Evolutionary conservation across 2,113 vertebrate genomes (phyloP).

Genomic region (Oenanthe melanoleuca): DNA sequence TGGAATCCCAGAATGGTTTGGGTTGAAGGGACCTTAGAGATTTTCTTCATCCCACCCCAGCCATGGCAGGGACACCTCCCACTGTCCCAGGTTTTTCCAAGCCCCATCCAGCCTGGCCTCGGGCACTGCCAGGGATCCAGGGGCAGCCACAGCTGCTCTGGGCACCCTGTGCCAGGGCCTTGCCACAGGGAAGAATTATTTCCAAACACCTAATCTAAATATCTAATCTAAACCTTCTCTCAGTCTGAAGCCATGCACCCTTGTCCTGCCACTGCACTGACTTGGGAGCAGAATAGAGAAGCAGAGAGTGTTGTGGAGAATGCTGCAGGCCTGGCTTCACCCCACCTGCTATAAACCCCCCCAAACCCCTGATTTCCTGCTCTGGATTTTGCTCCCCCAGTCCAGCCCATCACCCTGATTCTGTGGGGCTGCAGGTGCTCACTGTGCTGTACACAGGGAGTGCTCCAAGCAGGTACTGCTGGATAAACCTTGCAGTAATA

Average conservation of each 20-base stretch:
- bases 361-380: neutral
- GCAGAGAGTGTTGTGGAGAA: neutral
- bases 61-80: neutral
- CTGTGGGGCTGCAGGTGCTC: neutral
- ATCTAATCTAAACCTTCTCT: neutral
- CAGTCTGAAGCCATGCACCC: neutral
- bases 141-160: neutral
- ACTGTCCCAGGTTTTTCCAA: fast-evolving
- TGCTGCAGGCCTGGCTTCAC: neutral
- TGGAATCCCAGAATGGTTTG: neutral
- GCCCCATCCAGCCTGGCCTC: fast-evolving
- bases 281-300: neutral
- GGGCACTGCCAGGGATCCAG: neutral
- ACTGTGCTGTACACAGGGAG: neutral
- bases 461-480: neutral
- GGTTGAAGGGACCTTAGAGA: neutral
- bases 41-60: neutral
- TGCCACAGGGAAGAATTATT: neutral
- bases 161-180: neutral
- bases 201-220: neutral
- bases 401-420: neutral
- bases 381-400: neutral
- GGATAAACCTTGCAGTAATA: neutral
- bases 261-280: neutral
- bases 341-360: neutral